Percentiles rank a stretch among this genome's conserved stretches.
Conservation (phyloP, 2,888 invertebrate genomes). For the Eueremaeus valkanovi region DNA sequence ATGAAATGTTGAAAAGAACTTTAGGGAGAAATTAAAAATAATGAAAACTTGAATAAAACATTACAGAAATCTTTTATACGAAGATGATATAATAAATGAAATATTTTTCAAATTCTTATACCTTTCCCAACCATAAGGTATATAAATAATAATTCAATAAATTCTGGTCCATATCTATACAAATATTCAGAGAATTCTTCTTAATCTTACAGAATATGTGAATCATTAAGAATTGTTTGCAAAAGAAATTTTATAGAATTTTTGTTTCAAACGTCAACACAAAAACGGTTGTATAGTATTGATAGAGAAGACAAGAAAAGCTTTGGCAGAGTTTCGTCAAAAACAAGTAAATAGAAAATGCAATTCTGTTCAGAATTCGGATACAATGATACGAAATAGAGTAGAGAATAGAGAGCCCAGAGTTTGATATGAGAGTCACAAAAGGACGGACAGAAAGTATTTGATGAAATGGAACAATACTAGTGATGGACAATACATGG, state of each 20-base stretch:
- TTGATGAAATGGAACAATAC: constrained; percentile 32
- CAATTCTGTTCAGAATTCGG: constrained; percentile 21
- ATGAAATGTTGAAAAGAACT: no score
- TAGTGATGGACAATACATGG: background rate
- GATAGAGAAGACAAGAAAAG: constrained; percentile 9
- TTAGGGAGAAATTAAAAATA: no score
- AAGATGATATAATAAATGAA: no score
- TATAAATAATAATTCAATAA: no score
- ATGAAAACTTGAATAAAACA: no score
- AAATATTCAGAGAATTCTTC: no score
- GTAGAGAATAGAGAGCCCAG: constrained; percentile 1
- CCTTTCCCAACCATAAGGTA: no score
- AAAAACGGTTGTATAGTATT: background rate
- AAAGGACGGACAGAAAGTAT: constrained; percentile 33
- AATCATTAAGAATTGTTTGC: constrained; percentile 1
- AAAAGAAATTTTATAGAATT: background rate
- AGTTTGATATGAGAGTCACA: constrained; percentile 17
- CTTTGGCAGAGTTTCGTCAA: constrained; percentile 18
- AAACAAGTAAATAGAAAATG: constrained; percentile 34
- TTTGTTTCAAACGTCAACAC: constrained; percentile 2
- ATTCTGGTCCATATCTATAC: no score
- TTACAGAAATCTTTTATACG: no score
- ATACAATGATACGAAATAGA: constrained; percentile 3
- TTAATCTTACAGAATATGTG: no score
- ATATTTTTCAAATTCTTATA: no score